Conservation (phyloP, 2,113 vertebrate genomes). For the Manacus vitellinus region DNA sequence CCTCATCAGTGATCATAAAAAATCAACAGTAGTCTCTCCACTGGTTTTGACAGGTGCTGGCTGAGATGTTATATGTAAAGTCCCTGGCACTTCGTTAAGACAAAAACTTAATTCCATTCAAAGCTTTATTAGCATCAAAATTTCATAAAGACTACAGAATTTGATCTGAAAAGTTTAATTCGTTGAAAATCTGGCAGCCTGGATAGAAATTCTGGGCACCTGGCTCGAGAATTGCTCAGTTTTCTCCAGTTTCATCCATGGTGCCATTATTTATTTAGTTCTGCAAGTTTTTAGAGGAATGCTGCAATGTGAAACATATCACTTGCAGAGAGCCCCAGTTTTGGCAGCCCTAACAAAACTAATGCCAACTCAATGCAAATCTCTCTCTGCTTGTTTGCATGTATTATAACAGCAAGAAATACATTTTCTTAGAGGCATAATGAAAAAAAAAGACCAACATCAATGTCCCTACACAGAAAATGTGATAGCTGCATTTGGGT, state of each 20-base stretch:
- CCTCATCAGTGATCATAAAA: not conserved
- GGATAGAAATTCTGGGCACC: conserved; percentile 33
- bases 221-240: conserved; percentile 4
- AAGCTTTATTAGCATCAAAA: conserved; percentile 19
- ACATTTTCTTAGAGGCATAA: not conserved
- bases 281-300: conserved; percentile 46
- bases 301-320: conserved; percentile 52
- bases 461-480: not conserved
- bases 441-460: not conserved
- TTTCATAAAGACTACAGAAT: conserved; percentile 29
- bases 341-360: conserved; percentile 50
- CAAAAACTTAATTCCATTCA: conserved; percentile 4
- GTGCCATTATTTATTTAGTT: conserved; percentile 60
- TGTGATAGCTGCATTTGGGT: not conserved
- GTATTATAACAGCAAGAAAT: conserved; percentile 34
- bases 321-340: conserved; percentile 36
- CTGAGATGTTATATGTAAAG: not conserved
- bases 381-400: conserved; percentile 41
- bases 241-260: conserved; percentile 23
- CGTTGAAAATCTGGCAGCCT: conserved; percentile 19
- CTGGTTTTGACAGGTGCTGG: not conserved
- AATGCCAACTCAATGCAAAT: conserved; percentile 55
- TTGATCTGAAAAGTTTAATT: conserved; percentile 47
- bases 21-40: not conserved
- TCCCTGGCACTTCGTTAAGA: not conserved